Percentiles rank a stretch among this genome's conserved stretches.
phyloP scores from a whole-genome alignment of 2,888 invertebrate genomes.

The Auanema sp. region DNA sequence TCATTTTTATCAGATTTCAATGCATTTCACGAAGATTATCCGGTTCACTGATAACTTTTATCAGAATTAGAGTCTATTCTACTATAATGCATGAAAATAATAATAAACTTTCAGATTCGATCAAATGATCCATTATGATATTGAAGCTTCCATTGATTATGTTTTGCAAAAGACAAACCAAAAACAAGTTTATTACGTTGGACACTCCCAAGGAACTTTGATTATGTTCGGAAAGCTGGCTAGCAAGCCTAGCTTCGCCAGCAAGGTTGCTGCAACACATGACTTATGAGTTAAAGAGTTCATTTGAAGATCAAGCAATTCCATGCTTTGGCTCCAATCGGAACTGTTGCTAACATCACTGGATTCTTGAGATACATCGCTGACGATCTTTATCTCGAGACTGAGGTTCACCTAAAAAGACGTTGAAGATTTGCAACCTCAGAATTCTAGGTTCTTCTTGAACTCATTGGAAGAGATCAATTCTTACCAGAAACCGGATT shows the following conservation, averaged over 20 bases:
- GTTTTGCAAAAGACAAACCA: conserved; percentile 13
- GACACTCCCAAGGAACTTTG: conserved; percentile 26
- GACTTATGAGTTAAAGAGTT: not conserved
- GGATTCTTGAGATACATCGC: conserved; percentile 6
- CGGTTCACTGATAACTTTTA: not conserved
- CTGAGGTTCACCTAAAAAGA: conserved; percentile 6
- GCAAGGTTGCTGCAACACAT: too few species aligned
- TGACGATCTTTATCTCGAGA: conserved; percentile 2
- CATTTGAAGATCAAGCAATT: conserved; percentile 8
- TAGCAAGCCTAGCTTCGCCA: conserved; percentile 9
- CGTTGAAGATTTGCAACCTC: not conserved
- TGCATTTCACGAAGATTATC: not conserved
- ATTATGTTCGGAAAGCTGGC: conserved; percentile 21
- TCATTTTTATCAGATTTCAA: too few species aligned
- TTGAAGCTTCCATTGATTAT: conserved; percentile 18
- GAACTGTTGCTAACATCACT: conserved; percentile 9
- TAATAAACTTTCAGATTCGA: conserved; percentile 19
- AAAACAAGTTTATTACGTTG: conserved; percentile 19
- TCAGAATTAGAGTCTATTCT: not conserved
- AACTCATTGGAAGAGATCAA: conserved; percentile 6
- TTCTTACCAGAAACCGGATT: conserved; percentile 6
- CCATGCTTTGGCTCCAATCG: conserved; percentile 13
- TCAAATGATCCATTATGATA: conserved; percentile 19
- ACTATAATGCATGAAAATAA: not conserved
- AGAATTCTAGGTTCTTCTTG: conserved; percentile 5